A percentile compares a stretch with the other conserved stretches of the same genome.
Conservation (phyloP, 2,797 vertebrate species). For the Gastrophryne carolinensis region DNA sequence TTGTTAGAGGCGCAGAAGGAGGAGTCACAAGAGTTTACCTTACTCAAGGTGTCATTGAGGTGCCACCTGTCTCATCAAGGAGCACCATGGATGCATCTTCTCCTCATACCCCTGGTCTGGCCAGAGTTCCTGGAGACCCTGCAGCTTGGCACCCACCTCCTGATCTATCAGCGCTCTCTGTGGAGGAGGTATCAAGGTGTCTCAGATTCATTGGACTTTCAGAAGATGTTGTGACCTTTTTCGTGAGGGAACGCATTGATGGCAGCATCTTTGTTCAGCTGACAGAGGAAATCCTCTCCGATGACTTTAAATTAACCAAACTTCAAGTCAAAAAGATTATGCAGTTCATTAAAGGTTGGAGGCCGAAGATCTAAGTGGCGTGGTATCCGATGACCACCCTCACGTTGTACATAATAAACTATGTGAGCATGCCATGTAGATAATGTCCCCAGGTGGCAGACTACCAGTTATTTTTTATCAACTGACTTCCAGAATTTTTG, state of each 20-base stretch:
- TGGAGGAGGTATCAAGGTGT: slow-evolving; percentile 93
- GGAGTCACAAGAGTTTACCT: slow-evolving; percentile 70
- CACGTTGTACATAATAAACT: too few relatives aligned
- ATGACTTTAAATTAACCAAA: slow-evolving; percentile 94
- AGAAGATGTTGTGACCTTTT: slow-evolving; percentile 88
- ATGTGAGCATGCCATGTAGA: neutral
- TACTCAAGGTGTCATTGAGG: slow-evolving; percentile 70
- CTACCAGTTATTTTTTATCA: slow-evolving; percentile 15
- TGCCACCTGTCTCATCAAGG: slow-evolving; percentile 59
- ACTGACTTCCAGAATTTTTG: neutral
- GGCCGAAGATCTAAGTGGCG: slow-evolving; percentile 85
- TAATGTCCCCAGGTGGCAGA: neutral
- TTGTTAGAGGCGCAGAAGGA: slow-evolving; percentile 76
- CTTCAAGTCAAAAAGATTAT: slow-evolving; percentile 98
- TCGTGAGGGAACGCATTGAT: slow-evolving; percentile 90
- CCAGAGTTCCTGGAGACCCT: slow-evolving; percentile 60
- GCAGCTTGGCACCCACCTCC: slow-evolving; percentile 84
- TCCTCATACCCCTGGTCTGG: slow-evolving; percentile 19
- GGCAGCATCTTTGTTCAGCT: slow-evolving; percentile 96
- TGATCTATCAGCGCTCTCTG: slow-evolving; percentile 85
- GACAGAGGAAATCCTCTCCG: slow-evolving; percentile 93
- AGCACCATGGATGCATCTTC: neutral
- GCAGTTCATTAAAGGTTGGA: slow-evolving; percentile 98
- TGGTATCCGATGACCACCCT: too few relatives aligned
- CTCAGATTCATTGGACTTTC: slow-evolving; percentile 94